Evolutionary conservation across 2,888 invertebrate species (phyloP), one percentile per base, ranked within the genome.

Genomic region (Sinhomidia bicolor): DNA sequence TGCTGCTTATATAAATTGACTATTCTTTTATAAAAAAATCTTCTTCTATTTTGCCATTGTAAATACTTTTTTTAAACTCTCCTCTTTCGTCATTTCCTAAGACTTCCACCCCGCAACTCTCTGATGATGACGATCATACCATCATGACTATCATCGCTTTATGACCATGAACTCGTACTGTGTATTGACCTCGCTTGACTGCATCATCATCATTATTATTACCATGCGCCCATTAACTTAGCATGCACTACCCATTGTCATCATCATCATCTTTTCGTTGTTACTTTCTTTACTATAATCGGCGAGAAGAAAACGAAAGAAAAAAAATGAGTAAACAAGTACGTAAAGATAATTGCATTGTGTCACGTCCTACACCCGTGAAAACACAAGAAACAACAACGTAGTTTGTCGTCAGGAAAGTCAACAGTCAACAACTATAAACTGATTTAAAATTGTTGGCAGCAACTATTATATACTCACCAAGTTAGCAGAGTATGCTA

Each of bases 111-210:
- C 32, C 29, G n/a, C 14, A n/a, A n/a, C n/a, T n/a, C 32, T 65
- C n/a, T n/a, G 32, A 23, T 54, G 54, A 20, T 60, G 57, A 23
- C 26, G 57, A 60, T 60, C 29, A 32, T 65, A n/a, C n/a, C n/a
- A n/a, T n/a, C n/a, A n/a, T n/a, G n/a, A n/a, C n/a, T n/a, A n/a
- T n/a, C n/a, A n/a, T n/a, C n/a, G n/a, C n/a, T n/a, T n/a, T n/a
- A n/a, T n/a, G 62, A n/a, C 62, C 62, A 32, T 65, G 62, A 65
- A 65, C 62, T 32, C n/a, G 4, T 65, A 14, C 62, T 20, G 60
- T 26, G 29, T 65, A 32, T 29, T 65, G 32, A 65, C 62, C 62
- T 65, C 29, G 14, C n/a, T 29, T 32, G 62, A n/a, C n/a, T 32
- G 62, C 32, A 32, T 65, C 4, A 65, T 32, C n/a, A n/a, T n/a